A percentile compares a stretch with the other conserved stretches of the same genome.
phyloP scores from a whole-genome alignment of 1,140 invertebrate species.

The Apis florea region DNA sequence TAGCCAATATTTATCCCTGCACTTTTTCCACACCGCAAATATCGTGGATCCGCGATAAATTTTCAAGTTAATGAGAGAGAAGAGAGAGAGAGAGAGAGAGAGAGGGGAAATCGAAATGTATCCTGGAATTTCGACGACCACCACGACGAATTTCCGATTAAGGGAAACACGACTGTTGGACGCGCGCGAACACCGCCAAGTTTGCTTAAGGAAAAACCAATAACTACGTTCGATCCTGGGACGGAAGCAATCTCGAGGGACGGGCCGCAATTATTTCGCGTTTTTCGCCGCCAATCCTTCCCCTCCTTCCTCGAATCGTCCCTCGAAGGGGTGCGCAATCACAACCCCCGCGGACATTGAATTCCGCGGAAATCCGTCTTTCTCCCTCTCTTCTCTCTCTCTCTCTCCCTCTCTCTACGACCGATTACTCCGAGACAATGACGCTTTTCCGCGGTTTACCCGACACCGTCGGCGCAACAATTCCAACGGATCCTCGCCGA shows the following conservation, averaged over 20 bases:
- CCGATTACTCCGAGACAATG: slow-evolving; percentile 59
- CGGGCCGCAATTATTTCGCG: slow-evolving; percentile 29
- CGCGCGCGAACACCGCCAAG: neutral
- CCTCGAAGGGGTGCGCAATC: neutral
- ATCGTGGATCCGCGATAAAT: neutral
- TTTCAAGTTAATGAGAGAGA: neutral
- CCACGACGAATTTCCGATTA: slow-evolving; percentile 21
- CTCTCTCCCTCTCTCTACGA: slow-evolving; percentile 3
- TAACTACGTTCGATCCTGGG: slow-evolving; percentile 11
- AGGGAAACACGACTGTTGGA: neutral
- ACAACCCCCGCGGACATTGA: neutral
- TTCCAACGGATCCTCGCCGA: slow-evolving; percentile 6
- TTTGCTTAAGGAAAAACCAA: slow-evolving; percentile 30
- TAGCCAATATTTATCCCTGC: neutral
- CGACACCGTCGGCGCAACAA: slow-evolving; percentile 51
- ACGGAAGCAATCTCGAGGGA: slow-evolving; percentile 22
- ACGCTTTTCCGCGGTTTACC: slow-evolving; percentile 50
- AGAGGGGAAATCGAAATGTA: neutral
- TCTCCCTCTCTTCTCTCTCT: too few relatives aligned
- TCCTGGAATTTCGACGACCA: slow-evolving; percentile 15
- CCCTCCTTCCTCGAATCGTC: neutral
- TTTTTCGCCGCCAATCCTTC: neutral
- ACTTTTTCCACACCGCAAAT: neutral
- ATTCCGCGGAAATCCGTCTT: slow-evolving; percentile 24
- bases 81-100: too few relatives aligned